Conservation (phyloP, 2,888 invertebrate species). For the Neelides folsomi region DNA sequence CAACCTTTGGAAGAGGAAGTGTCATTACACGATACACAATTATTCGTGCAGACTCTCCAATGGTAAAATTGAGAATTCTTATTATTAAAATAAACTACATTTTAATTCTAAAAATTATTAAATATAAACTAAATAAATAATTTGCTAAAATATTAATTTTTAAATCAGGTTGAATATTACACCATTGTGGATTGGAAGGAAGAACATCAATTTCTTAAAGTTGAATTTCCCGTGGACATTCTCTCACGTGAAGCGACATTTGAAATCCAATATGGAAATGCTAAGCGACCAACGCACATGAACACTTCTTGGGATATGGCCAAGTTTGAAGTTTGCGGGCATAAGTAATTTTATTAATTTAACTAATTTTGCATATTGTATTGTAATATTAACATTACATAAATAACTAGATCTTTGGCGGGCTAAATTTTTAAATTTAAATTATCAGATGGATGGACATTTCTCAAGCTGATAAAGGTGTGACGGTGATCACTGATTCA, state of each 20-base stretch:
- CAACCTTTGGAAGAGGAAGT: constrained; percentile 18
- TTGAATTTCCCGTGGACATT: constrained; percentile 40
- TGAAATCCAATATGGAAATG: constrained; percentile 41
- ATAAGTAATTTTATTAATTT: constrained; percentile 36
- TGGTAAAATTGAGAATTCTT: constrained; percentile 38
- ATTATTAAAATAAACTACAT: too few relatives aligned
- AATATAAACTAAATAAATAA: too few relatives aligned
- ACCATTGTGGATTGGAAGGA: constrained; percentile 41
- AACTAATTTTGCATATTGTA: constrained; percentile 39
- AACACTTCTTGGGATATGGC: constrained; percentile 45
- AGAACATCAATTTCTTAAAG: constrained; percentile 41
- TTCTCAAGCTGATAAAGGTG: constrained; percentile 40
- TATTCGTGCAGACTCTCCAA: constrained; percentile 39
- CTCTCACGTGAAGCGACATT: constrained; percentile 37
- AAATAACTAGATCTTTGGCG: too few relatives aligned
- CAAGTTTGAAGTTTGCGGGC: constrained; percentile 42
- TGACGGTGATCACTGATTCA: constrained; percentile 41
- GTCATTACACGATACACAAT: constrained; percentile 36
- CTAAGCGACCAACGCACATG: constrained; percentile 40
- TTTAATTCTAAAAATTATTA: too few relatives aligned
- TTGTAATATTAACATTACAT: too few relatives aligned
- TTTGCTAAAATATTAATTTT: too few relatives aligned
- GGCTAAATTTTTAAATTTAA: too few relatives aligned
- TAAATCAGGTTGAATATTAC: constrained; percentile 14
- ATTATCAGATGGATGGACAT: constrained; percentile 40